Evolutionary conservation across 2,797 vertebrate species (phyloP), one percentile per base, ranked within the genome.

Genomic region (Brachyalestes nurse): DNA sequence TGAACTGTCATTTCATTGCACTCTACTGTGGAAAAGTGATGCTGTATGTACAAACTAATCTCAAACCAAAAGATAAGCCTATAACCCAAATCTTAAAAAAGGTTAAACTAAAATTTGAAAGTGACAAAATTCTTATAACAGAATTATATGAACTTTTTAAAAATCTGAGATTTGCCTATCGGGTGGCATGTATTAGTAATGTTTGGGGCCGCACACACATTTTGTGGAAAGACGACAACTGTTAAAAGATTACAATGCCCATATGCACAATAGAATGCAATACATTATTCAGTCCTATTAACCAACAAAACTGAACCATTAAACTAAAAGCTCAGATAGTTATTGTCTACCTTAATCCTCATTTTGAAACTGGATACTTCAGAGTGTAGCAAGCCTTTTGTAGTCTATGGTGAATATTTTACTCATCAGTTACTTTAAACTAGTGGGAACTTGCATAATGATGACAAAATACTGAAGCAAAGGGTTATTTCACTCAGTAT

Each of bases 41-140:
- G 42, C 1, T 6, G 13, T 51, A 4, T 80, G 40, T 67, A 69
- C 23, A 77, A 71, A 77, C 53, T 38, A 71, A 71, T 71, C 23
- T 34, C 25, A 53, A 49, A 23, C 14, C 45, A 45, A 49, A 42
- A 13, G 6, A 0, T n/a, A 42, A 23, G n/a, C 34, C 49, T 25
- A 47, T 12, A 75, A 84, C 72, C 64, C 65, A 74, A 45, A 19
- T 8, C 10, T 51, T 13, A 51, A 51, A 45, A 47, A 42, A 23
- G 14, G 4, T 65, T 25, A 53, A 75, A 84, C 74, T 62, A 66
- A 73, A 45, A 19, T 10, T 42, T 45, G 87, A 89, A 89, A 83
- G 84, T 87, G 82, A 85, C 61, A 10, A 4, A 65, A 93, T 92
- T 94, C 92, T 92, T 93, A 93, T 89, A 94, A 94, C 91, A 94